A percentile compares a stretch with the other conserved stretches of the same genome.
Evolutionary conservation across 2,888 invertebrate species (phyloP).

Genomic region (Conops quadrifasciatus): DNA sequence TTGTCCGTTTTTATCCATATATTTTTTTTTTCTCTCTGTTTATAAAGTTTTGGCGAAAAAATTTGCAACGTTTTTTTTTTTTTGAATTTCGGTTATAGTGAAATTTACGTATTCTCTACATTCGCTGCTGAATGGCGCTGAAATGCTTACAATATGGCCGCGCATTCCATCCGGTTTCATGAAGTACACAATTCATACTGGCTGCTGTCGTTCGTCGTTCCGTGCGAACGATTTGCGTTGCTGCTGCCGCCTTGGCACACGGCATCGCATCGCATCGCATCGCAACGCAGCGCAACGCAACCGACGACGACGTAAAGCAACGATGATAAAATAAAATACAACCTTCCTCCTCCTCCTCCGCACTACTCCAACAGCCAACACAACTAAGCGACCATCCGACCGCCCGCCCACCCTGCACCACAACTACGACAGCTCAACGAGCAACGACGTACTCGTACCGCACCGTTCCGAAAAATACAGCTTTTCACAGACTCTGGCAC

Average conservation of each 20-base stretch:
- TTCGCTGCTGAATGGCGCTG: constrained; percentile 8
- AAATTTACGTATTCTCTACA: constrained; percentile 27
- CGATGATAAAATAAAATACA: constrained; percentile 25
- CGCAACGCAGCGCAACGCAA: constrained; percentile 5
- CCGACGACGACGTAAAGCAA: not conserved
- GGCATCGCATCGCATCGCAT: constrained; percentile 6
- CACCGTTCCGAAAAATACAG: constrained; percentile 3
- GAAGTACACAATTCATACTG: constrained; percentile 55
- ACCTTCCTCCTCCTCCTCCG: not conserved
- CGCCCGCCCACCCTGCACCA: not conserved
- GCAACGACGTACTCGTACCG: not conserved
- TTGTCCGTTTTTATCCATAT: too few relatives aligned
- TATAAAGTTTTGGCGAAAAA: not conserved
- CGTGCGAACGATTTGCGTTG: constrained; percentile 4
- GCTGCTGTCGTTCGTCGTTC: constrained; percentile 21
- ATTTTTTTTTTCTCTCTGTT: constrained; percentile 7
- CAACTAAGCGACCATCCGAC: too few relatives aligned
- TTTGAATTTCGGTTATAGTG: constrained; percentile 13
- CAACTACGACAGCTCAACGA: too few relatives aligned
- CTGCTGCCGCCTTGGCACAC: constrained; percentile 20
- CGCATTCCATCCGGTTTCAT: constrained; percentile 51
- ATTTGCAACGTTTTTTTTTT: not conserved
- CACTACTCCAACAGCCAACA: not conserved
- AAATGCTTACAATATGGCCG: constrained; percentile 39
- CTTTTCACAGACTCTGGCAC: constrained; percentile 15